A percentile compares a stretch with the other conserved stretches of the same genome.
These are phyloP conservation scores for Ecliptopera silaceata DNA, from an alignment of 2,888 invertebrate genomes.

Conservation along the genomic window DNA sequence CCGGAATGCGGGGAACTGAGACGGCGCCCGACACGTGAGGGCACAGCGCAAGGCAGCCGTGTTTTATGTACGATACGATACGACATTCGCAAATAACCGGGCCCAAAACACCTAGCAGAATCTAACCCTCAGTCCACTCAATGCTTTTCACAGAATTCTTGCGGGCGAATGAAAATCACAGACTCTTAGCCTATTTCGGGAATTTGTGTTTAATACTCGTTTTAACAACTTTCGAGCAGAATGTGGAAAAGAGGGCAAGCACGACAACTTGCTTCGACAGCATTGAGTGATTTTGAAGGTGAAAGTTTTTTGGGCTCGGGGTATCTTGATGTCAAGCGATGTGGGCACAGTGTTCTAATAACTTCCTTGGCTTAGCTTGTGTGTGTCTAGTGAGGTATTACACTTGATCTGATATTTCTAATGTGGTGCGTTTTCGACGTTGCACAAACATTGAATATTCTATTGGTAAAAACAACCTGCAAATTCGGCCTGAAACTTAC, in stretches of 20 bases:
- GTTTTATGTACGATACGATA: conserved; percentile 83
- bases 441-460: conserved; percentile 22
- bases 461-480: conserved; percentile 18
- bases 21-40: conserved; percentile 83
- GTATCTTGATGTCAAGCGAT: conserved; percentile 59
- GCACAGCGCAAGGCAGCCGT: conserved; percentile 82
- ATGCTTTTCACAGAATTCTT: neutral
- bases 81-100: conserved; percentile 48
- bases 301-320: conserved; percentile 67
- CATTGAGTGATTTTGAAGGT: conserved; percentile 19
- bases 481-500: conserved; percentile 24
- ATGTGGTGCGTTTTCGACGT: conserved; percentile 49
- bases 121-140: neutral
- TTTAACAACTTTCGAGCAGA: no score
- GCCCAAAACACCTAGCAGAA: conserved; percentile 57
- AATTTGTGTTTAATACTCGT: neutral
- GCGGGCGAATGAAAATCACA: no score
- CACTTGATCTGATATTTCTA: conserved; percentile 40
- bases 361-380: conserved; percentile 71
- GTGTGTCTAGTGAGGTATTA: conserved; percentile 56
- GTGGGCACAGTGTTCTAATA: conserved; percentile 65
- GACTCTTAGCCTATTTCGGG: no score
- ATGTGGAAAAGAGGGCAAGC: no score
- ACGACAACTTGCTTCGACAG: neutral
- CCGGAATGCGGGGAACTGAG: conserved; percentile 95